A percentile compares a stretch with the other conserved stretches of the same genome.
phyloP scores from a whole-genome alignment of 2,797 vertebrate species.

The Halcyon chelicuti region DNA sequence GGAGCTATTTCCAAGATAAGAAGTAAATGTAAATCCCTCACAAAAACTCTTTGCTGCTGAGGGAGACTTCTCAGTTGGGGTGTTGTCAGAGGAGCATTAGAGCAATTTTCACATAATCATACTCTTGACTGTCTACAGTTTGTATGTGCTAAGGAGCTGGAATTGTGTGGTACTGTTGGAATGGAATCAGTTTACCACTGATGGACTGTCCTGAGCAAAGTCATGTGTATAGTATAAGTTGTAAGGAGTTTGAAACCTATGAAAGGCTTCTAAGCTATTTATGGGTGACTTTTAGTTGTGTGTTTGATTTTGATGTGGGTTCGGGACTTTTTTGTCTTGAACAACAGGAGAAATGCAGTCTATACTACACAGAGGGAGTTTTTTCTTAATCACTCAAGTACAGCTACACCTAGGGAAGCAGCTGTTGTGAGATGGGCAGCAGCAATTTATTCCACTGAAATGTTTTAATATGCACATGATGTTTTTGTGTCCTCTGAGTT shows the following conservation, averaged over 20 bases:
- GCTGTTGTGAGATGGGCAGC: background rate
- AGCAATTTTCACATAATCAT: background rate
- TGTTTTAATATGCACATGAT: background rate
- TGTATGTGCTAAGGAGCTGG: background rate
- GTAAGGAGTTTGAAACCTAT: background rate
- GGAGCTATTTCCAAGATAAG: background rate
- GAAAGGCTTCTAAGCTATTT: background rate
- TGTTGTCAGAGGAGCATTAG: background rate
- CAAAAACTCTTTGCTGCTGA: background rate
- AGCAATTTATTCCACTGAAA: background rate
- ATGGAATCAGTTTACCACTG: background rate
- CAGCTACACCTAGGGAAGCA: background rate
- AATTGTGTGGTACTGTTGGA: background rate
- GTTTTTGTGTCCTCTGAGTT: background rate
- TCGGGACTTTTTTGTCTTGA: background rate
- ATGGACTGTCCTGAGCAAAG: background rate
- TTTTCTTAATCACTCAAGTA: background rate
- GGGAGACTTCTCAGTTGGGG: background rate
- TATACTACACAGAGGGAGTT: background rate
- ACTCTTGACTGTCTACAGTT: background rate
- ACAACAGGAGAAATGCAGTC: background rate
- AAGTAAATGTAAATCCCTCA: background rate
- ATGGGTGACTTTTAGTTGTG: background rate
- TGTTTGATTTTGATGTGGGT: background rate
- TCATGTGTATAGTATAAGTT: background rate